Percentiles rank a stretch among this genome's conserved stretches.
phyloP scores from a whole-genome alignment of 2,888 invertebrate genomes.

The Myathropa florea region DNA sequence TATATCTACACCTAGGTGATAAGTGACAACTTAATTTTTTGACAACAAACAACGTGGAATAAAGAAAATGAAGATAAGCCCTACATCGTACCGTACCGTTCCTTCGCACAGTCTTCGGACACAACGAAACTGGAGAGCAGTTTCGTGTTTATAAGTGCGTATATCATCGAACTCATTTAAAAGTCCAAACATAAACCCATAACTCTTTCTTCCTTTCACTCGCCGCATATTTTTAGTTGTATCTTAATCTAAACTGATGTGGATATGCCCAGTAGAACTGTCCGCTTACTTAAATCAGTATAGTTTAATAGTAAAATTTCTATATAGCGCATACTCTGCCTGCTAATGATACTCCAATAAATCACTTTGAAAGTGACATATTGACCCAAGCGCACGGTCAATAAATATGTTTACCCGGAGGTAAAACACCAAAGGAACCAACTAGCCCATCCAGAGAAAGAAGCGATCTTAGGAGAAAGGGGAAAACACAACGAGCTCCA shows the following conservation, averaged over 20 bases:
- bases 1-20: slow-evolving; percentile 60
- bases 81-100: slow-evolving; percentile 57
- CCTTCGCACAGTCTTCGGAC: slow-evolving; percentile 35
- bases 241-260: slow-evolving; percentile 66
- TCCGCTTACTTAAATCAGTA: slow-evolving; percentile 66
- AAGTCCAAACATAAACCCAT: slow-evolving; percentile 70
- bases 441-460: slow-evolving; percentile 35
- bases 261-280: slow-evolving; percentile 64
- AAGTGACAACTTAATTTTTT: slow-evolving; percentile 67
- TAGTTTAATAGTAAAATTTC: slow-evolving; percentile 63
- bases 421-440: slow-evolving; percentile 59
- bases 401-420: slow-evolving; percentile 70
- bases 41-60: slow-evolving; percentile 48
- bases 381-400: slow-evolving; percentile 70
- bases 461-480: slow-evolving; percentile 51
- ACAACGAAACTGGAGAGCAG: slow-evolving; percentile 54
- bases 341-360: slow-evolving; percentile 70
- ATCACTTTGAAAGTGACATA: slow-evolving; percentile 71
- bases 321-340: slow-evolving; percentile 61
- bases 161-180: slow-evolving; percentile 69
- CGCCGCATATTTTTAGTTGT: slow-evolving; percentile 64
- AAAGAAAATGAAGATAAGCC: slow-evolving; percentile 62
- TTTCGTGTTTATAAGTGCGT: slow-evolving; percentile 68
- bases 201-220: slow-evolving; percentile 66
- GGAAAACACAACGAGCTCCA: slow-evolving; percentile 50